Percentiles rank a stretch among this genome's conserved stretches.
Conservation (phyloP, 1,140 invertebrate genomes). For the Drosophila fuyamai region DNA sequence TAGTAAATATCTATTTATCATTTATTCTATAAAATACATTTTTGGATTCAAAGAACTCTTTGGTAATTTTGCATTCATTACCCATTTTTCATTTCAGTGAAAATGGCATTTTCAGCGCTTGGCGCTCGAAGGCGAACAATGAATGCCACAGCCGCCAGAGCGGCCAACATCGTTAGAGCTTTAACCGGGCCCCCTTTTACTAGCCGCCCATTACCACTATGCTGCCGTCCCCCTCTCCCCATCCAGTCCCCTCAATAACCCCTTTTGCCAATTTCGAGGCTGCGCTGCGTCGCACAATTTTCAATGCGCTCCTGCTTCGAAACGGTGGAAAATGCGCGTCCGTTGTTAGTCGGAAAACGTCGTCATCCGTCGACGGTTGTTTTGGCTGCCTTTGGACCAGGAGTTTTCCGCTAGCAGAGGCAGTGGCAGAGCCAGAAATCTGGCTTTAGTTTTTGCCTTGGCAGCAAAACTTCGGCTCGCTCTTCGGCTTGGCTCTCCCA, state of each 20-base stretch:
- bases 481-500: constrained; percentile 19
- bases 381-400: constrained; percentile 69
- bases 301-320: constrained; percentile 81
- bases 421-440: constrained; percentile 29
- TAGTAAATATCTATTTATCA: too few relatives aligned
- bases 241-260: background rate
- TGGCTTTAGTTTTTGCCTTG: constrained; percentile 34
- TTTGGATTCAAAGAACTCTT: too few relatives aligned
- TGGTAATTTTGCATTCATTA: too few relatives aligned
- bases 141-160: constrained; percentile 64
- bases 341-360: constrained; percentile 83
- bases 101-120: constrained; percentile 68
- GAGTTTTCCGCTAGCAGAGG: constrained; percentile 40
- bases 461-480: constrained; percentile 44
- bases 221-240: constrained; percentile 3
- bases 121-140: constrained; percentile 69
- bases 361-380: constrained; percentile 82
- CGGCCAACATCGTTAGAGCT: constrained; percentile 77
- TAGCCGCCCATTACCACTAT: constrained; percentile 25
- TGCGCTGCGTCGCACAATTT: constrained; percentile 79
- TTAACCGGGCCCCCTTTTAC: constrained; percentile 42
- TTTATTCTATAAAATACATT: too few relatives aligned
- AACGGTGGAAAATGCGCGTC: constrained; percentile 83
- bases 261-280: constrained; percentile 51
- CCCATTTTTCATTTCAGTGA: background rate